A percentile compares a stretch with the other conserved stretches of the same genome.
Conservation (phyloP, 2,113 vertebrate genomes). For the Solea senegalensis region DNA sequence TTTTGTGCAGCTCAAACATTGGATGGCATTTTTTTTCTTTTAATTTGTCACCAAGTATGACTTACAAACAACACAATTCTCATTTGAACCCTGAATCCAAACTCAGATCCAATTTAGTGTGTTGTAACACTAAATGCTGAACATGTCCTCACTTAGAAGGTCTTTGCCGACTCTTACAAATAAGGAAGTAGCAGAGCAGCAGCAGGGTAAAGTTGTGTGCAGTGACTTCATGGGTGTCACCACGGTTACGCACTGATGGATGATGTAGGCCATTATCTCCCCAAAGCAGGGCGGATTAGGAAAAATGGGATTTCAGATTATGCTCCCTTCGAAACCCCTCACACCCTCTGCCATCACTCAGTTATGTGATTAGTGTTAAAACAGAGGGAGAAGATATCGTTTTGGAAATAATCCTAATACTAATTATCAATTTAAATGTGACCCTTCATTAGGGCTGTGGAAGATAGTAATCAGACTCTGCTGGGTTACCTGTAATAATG, state of each 20-base stretch:
- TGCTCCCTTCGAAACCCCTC: slow-evolving; percentile 49
- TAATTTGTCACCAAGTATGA: no score
- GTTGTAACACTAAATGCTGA: background rate
- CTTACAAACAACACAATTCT: no score
- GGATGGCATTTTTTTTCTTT: no score
- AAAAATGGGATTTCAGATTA: slow-evolving; percentile 78
- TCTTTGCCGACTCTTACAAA: background rate
- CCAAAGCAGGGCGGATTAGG: slow-evolving; percentile 77
- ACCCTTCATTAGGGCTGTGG: slow-evolving; percentile 54
- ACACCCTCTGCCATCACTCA: slow-evolving; percentile 60
- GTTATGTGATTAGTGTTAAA: slow-evolving; percentile 80
- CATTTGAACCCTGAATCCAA: background rate
- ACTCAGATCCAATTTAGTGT: background rate
- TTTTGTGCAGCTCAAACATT: no score
- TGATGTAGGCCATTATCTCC: slow-evolving; percentile 76
- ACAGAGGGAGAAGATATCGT: slow-evolving; percentile 54
- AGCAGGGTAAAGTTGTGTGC: slow-evolving; percentile 22
- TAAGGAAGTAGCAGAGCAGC: slow-evolving; percentile 1
- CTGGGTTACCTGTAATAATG: no score
- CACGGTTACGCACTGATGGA: slow-evolving; percentile 72
- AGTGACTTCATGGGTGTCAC: slow-evolving; percentile 45
- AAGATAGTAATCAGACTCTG: slow-evolving; percentile 4
- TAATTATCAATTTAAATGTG: slow-evolving; percentile 62
- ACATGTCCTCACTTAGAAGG: background rate
- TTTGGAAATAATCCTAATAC: slow-evolving; percentile 80